Evolutionary conservation across 1,140 invertebrate genomes (phyloP).

Genomic region (Ptiloglossa arizonensis): DNA sequence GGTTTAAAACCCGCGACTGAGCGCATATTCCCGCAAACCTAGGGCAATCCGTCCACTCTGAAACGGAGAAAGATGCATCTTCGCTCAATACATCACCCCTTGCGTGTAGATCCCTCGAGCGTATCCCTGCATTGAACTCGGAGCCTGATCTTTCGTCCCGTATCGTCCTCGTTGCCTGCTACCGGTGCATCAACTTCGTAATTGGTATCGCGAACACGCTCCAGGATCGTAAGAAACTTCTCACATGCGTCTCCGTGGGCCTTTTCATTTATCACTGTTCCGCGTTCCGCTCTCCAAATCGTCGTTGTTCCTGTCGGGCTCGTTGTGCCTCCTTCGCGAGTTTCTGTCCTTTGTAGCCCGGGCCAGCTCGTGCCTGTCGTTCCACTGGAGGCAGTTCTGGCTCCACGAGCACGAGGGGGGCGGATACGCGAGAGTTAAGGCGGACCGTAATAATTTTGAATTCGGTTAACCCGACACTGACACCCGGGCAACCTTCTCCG

Average conservation of each 20-base stretch:
- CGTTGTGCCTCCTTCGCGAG: not conserved
- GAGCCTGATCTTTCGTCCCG: not conserved
- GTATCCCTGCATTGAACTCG: not conserved
- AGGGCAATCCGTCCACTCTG: too few relatives aligned
- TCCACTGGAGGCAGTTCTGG: constrained; percentile 2
- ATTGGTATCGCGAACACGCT: constrained; percentile 10
- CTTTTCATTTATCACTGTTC: not conserved
- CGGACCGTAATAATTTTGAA: constrained; percentile 65
- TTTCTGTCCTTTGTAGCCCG: not conserved
- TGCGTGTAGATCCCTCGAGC: not conserved
- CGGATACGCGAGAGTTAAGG: constrained; percentile 49
- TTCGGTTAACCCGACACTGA: constrained; percentile 60
- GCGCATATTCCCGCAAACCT: too few relatives aligned
- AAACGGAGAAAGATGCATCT: too few relatives aligned
- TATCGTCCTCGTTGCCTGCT: not conserved
- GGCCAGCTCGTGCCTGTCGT: not conserved
- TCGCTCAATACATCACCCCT: too few relatives aligned
- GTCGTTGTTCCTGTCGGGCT: not conserved
- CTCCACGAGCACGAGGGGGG: constrained; percentile 2
- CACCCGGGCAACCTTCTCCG: constrained; percentile 51
- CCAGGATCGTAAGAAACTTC: constrained; percentile 21
- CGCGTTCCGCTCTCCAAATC: constrained; percentile 26
- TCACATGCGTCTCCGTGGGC: constrained; percentile 11
- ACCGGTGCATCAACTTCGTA: constrained; percentile 8
- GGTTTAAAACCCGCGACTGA: too few relatives aligned